Percentiles rank a stretch among this genome's conserved stretches.
These are phyloP conservation scores for Dasypus novemcinctus DNA, from an alignment of 2,113 vertebrate species.

Conservation along the genomic window DNA sequence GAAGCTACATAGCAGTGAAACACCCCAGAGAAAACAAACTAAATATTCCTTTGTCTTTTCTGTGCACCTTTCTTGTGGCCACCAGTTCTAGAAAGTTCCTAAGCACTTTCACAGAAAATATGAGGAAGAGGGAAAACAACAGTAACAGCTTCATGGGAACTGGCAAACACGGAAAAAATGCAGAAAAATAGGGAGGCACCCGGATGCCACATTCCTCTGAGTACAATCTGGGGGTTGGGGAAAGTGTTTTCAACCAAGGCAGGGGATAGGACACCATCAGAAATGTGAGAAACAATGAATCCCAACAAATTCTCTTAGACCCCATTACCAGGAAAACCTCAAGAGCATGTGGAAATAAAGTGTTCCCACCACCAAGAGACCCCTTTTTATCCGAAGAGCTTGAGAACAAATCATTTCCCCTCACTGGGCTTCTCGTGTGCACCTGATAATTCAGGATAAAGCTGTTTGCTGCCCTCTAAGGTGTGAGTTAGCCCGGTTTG, in stretches of 20 bases:
- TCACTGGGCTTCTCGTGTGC: neutral
- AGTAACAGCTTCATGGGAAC: neutral
- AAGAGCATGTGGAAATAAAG: neutral
- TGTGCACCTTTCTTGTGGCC: neutral
- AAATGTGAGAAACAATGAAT: neutral
- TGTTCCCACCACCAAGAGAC: too few species aligned
- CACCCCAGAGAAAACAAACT: fast-evolving
- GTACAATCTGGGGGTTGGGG: neutral
- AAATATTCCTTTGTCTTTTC: neutral
- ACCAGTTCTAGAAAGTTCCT: neutral
- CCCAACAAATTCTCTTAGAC: neutral
- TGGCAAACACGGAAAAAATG: neutral
- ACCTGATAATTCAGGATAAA: neutral
- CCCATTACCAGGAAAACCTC: neutral
- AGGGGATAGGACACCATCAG: neutral
- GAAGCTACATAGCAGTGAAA: neutral
- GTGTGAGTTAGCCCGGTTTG: neutral
- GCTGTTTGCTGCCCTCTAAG: too few species aligned
- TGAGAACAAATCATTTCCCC: neutral
- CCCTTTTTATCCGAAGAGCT: neutral
- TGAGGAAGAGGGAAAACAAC: neutral
- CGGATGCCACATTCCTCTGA: too few species aligned
- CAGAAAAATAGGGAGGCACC: neutral
- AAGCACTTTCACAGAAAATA: neutral
- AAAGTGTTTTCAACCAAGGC: neutral